phyloP scores from a whole-genome alignment of 2,888 invertebrate species.

The Pilophorus perplexus region DNA sequence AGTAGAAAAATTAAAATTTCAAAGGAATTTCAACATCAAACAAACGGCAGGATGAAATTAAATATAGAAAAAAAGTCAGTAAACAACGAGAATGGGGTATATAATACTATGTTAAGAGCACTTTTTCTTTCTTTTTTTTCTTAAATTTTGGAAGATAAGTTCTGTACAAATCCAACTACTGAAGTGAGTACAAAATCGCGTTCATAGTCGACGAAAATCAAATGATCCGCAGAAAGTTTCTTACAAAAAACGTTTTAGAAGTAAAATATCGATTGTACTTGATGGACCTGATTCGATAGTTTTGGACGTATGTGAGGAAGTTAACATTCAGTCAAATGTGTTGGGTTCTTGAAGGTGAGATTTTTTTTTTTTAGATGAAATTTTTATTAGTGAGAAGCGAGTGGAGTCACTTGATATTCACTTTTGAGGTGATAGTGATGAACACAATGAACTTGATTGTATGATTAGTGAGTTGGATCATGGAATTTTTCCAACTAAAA shows the following conservation, averaged over 20 bases:
- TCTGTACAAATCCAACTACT: conserved; percentile 40
- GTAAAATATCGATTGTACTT: conserved; percentile 31
- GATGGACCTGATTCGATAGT: conserved; percentile 14
- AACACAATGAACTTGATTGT: no score
- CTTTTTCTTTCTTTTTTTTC: conserved; percentile 40
- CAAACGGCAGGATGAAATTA: not conserved
- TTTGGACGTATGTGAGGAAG: conserved; percentile 12
- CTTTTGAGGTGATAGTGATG: no score
- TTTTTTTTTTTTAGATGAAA: no score
- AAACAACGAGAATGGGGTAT: conserved; percentile 11
- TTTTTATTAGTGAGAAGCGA: no score
- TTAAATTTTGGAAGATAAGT: conserved; percentile 43
- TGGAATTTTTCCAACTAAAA: no score
- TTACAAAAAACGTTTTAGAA: conserved; percentile 23
- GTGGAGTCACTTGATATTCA: no score
- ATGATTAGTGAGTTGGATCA: no score
- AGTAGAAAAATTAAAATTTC: not conserved
- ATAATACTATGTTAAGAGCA: conserved; percentile 46
- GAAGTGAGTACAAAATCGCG: conserved; percentile 42
- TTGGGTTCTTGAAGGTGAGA: no score
- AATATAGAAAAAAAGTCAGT: not conserved
- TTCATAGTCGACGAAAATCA: conserved; percentile 15
- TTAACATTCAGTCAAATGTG: not conserved
- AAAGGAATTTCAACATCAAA: not conserved
- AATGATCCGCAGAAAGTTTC: conserved; percentile 13